Percentiles rank a stretch among this genome's conserved stretches.
phyloP scores from a whole-genome alignment of 2,888 invertebrate species.

The Noctua fimbriata region DNA sequence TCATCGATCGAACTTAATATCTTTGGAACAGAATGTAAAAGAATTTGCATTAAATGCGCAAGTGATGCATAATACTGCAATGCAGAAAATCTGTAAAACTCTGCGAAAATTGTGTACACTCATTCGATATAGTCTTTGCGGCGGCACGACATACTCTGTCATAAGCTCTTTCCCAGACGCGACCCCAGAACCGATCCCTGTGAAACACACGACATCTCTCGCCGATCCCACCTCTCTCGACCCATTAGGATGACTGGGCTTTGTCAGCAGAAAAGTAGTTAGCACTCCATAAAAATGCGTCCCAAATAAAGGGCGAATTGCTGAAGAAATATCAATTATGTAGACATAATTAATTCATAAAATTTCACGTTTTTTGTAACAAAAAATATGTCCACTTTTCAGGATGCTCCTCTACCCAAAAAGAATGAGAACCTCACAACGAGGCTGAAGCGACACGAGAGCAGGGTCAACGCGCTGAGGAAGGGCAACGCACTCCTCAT shows the following conservation, averaged over 20 bases:
- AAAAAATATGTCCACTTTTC: slow-evolving; percentile 55
- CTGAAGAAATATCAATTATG: background rate
- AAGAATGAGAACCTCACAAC: slow-evolving; percentile 92
- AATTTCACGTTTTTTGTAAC: background rate
- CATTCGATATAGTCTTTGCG: background rate
- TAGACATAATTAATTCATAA: background rate
- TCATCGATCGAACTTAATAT: background rate
- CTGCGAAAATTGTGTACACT: background rate
- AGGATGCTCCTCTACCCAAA: slow-evolving; percentile 92
- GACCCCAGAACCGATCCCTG: background rate
- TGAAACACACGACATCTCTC: background rate
- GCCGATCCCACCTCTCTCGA: background rate
- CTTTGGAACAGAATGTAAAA: background rate
- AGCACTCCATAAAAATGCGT: background rate
- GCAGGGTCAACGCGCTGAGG: slow-evolving; percentile 94
- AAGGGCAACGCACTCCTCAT: slow-evolving; percentile 97
- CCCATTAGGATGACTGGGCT: background rate
- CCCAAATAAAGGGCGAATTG: background rate
- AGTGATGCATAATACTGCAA: background rate
- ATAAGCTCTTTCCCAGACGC: background rate
- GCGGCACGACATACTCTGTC: background rate
- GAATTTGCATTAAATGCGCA: too few species aligned
- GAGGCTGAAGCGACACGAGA: slow-evolving; percentile 94
- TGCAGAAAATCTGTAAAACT: background rate
- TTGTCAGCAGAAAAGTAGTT: background rate